These are phyloP conservation scores for Lamellibrachia satsuma DNA, from an alignment of 2,888 invertebrate species.

Conservation along the genomic window DNA sequence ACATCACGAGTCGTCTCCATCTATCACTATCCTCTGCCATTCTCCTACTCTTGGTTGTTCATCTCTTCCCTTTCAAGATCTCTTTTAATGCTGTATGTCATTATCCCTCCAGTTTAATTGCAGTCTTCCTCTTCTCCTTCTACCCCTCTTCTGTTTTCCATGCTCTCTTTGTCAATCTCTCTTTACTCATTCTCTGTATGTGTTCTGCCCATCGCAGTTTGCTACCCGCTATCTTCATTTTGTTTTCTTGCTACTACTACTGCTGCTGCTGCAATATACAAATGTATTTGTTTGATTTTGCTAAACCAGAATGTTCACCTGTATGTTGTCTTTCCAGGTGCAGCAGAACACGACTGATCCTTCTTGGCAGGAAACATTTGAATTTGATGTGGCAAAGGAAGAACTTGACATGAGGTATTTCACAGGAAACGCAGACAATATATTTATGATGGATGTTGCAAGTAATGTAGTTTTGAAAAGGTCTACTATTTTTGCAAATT, in stretches of 20 bases:
- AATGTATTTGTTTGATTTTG: conserved; percentile 7
- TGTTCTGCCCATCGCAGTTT: no score
- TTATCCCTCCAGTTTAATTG: no score
- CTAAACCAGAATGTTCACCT: neutral
- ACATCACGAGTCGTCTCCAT: neutral
- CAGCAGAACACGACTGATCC: conserved; percentile 50
- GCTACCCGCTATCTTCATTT: neutral
- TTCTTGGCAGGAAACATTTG: conserved; percentile 58
- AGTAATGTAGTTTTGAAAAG: neutral
- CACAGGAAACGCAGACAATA: neutral
- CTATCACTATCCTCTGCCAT: neutral
- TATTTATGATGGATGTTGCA: neutral
- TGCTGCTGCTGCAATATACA: neutral
- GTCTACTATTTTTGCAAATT: neutral
- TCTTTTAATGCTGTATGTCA: no score
- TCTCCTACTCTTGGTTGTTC: no score
- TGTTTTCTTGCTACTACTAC: neutral
- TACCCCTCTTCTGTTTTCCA: no score
- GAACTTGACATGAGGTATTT: conserved; percentile 54
- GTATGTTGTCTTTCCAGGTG: conserved; percentile 41
- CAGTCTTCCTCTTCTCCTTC: no score
- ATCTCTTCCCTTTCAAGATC: no score
- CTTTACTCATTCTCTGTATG: no score
- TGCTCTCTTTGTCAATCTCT: no score
- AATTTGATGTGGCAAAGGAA: conserved; percentile 53